Percentiles rank a stretch among this genome's conserved stretches.
These are phyloP conservation scores for Ageneiosus marmoratus DNA, from an alignment of 2,113 vertebrate genomes.

Conservation along the genomic window DNA sequence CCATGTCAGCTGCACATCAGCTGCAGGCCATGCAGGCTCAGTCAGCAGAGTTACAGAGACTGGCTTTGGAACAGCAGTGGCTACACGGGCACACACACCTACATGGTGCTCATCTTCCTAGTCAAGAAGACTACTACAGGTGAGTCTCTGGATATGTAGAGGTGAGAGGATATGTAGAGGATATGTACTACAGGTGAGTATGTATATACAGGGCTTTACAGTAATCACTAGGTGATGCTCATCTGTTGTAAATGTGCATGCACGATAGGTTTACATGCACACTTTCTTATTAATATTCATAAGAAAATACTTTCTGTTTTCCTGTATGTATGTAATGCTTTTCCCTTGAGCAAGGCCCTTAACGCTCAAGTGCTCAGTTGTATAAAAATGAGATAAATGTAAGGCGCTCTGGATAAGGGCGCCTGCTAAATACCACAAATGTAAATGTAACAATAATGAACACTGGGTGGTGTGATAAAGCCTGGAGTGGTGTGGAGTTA, in stretches of 20 bases:
- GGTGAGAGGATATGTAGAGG: too few species aligned
- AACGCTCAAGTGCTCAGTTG: too few species aligned
- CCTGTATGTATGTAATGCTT: not conserved
- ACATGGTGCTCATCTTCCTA: conserved; percentile 89
- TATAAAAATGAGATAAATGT: too few species aligned
- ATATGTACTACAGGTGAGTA: conserved; percentile 96
- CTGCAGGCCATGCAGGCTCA: conserved; percentile 98
- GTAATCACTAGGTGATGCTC: not conserved
- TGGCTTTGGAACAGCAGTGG: conserved; percentile 99
- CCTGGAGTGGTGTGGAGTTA: not conserved
- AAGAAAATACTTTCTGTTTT: not conserved
- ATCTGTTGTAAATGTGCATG: not conserved
- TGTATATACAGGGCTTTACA: not conserved
- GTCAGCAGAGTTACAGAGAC: conserved; percentile 94
- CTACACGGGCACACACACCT: conserved; percentile 93
- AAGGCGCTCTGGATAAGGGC: too few species aligned
- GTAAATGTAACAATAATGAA: not conserved
- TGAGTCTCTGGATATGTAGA: too few species aligned
- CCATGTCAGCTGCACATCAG: conserved; percentile 97
- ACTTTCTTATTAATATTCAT: not conserved
- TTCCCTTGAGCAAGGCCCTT: too few species aligned
- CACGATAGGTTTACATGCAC: not conserved
- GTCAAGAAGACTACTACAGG: conserved; percentile 99
- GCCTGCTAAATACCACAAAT: too few species aligned
- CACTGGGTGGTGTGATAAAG: not conserved